Percentiles rank a stretch among this genome's conserved stretches.
phyloP scores from a whole-genome alignment of 2,113 vertebrate species.

The Chinchilla lanigera region DNA sequence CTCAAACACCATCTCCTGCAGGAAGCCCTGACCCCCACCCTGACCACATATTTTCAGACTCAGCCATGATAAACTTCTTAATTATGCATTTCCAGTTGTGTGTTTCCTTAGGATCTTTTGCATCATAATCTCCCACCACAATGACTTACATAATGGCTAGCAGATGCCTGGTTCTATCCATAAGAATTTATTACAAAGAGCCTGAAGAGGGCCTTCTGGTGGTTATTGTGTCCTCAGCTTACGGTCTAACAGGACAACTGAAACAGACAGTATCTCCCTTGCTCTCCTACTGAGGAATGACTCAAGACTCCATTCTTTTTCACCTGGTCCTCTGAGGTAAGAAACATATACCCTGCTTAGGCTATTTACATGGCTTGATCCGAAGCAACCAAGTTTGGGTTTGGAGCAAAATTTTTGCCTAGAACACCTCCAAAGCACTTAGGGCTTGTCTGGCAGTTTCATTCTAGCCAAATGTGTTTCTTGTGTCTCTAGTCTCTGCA shows the following conservation, averaged over 20 bases:
- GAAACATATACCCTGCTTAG: not conserved
- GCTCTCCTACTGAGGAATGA: not conserved
- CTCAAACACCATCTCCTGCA: not conserved
- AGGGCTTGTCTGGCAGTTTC: not conserved
- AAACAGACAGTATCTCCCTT: not conserved
- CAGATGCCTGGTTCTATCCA: not conserved
- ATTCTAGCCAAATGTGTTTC: not conserved
- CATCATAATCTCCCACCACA: not conserved
- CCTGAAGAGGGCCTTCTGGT: not conserved
- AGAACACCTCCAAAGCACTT: not conserved
- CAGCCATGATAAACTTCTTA: not conserved
- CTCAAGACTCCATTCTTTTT: not conserved
- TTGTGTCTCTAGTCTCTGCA: not conserved
- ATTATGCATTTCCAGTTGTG: not conserved
- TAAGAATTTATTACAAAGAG: not conserved
- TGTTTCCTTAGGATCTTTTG: slow-evolving; percentile 11
- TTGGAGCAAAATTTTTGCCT: slow-evolving; percentile 13
- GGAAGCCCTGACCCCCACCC: not conserved
- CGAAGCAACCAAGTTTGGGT: not conserved
- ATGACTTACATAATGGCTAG: not conserved
- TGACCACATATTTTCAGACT: not conserved
- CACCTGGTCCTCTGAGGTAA: not conserved
- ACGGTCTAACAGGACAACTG: not conserved
- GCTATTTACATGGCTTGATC: not conserved
- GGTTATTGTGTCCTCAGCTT: not conserved